Conservation (phyloP, 1,140 invertebrate genomes). For the Bombus soroeensis region DNA sequence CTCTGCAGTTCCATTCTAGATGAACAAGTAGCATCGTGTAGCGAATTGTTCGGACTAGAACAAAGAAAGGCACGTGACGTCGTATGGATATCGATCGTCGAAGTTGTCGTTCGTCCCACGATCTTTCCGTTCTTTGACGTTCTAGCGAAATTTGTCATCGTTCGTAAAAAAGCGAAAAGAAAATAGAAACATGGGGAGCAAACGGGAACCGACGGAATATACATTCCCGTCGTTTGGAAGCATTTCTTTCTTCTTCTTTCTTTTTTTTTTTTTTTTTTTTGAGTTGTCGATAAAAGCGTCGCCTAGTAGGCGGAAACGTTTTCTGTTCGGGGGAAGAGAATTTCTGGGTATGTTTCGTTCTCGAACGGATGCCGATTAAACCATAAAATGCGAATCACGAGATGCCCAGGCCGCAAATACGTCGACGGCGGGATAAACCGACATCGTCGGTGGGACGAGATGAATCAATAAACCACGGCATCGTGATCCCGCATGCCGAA, state of each 20-base stretch:
- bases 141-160: neutral
- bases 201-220: neutral
- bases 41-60: neutral
- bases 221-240: neutral
- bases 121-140: neutral
- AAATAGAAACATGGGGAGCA: too few relatives aligned
- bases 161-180: neutral
- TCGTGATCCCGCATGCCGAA: slow-evolving; percentile 40
- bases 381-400: slow-evolving; percentile 64
- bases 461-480: slow-evolving; percentile 65
- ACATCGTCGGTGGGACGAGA: slow-evolving; percentile 57
- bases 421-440: slow-evolving; percentile 64
- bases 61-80: neutral
- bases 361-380: slow-evolving; percentile 54
- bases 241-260: neutral
- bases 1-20: too few relatives aligned
- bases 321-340: neutral
- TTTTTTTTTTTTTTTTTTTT: neutral
- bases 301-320: neutral
- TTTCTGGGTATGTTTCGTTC: slow-evolving; percentile 20
- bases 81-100: neutral
- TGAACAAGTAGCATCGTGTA: neutral
- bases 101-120: neutral
- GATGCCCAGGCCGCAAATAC: slow-evolving; percentile 60
- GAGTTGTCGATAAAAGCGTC: neutral